A percentile compares a stretch with the other conserved stretches of the same genome.
phyloP scores from a whole-genome alignment of 2,113 vertebrate genomes.

The Eulemur rufifrons region DNA sequence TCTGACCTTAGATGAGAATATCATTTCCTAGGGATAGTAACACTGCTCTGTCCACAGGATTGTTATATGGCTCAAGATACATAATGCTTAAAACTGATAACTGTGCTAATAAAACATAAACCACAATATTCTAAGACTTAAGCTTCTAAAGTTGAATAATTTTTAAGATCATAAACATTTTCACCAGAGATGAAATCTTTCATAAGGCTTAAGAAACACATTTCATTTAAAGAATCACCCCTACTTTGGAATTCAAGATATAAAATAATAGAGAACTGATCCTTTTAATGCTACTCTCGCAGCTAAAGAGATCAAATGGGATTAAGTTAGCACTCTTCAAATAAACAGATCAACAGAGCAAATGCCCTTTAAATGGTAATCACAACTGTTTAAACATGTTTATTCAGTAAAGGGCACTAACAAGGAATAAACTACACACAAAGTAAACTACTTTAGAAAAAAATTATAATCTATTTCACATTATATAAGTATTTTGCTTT shows the following conservation, averaged over 20 bases:
- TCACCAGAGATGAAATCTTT: conserved; percentile 7
- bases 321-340: conserved; percentile 64
- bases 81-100: conserved; percentile 35
- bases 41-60: background rate
- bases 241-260: conserved; percentile 45
- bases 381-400: conserved; percentile 47
- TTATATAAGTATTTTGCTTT: conserved; percentile 27
- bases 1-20: conserved; percentile 38
- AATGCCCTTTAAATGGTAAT: conserved; percentile 42
- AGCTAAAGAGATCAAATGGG: conserved; percentile 60
- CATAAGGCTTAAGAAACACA: conserved; percentile 33
- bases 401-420: background rate
- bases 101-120: background rate
- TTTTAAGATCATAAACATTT: conserved; percentile 49
- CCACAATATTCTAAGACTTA: background rate
- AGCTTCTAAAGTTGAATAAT: background rate
- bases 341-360: conserved; percentile 64
- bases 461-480: background rate
- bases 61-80: background rate
- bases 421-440: background rate
- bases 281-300: conserved; percentile 42
- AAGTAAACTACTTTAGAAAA: conserved; percentile 3
- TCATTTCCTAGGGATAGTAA: conserved; percentile 44
- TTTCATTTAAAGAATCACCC: conserved; percentile 35
- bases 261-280: conserved; percentile 49